Base-by-base conservation (phyloP, 2,888 invertebrate genomes). In the Campoplex capitator region DNA sequence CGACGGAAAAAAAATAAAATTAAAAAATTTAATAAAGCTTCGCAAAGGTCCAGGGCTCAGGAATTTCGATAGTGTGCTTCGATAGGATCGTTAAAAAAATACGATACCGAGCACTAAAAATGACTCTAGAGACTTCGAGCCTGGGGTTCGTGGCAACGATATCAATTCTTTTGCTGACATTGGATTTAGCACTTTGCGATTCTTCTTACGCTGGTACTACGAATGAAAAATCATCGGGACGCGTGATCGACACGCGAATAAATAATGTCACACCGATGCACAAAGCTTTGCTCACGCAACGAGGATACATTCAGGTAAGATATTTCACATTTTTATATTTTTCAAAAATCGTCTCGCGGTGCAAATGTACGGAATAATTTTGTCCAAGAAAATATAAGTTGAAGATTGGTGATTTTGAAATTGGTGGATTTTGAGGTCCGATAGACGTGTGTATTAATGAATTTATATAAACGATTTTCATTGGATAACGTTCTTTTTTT, bases 251-350 rank as follows among this genome's bases (percentile, higher is more conserved):
- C 4, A 18, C 48, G 28, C 18, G 32, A 18, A 74, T 67, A 45
- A 85, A 76, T 75, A 83, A 83, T 54, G 45, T 80, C 13, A 92
- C 93, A 7, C 92, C 93, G 0, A 95, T 96, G 85, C 96, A 96
- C 90, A 96, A 96, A 94, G 95, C 96, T 35, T 94, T 95, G 18
- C 93, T 97, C n/a, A 96, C 96, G 1, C 97, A 97, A 92, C 96
- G 95, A 91, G 97, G 97, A 90, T 97, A 96, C 91, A 96, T 97
- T 73, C 97, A 97, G 96, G 97, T 97, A 93, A 80, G 73, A 83
- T 81, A 75, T 51, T 18, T 32, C 6, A n/a, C 11, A 62, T 56
- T 79, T 70, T 42, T 7, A 62, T 62, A 28, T 38, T 16, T 42
- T n/a, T 16, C 3, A 16, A 11, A n/a, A 42, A 42, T 70, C 7